Conservation (phyloP, 2,888 invertebrate genomes). For the Troilus luridus region DNA sequence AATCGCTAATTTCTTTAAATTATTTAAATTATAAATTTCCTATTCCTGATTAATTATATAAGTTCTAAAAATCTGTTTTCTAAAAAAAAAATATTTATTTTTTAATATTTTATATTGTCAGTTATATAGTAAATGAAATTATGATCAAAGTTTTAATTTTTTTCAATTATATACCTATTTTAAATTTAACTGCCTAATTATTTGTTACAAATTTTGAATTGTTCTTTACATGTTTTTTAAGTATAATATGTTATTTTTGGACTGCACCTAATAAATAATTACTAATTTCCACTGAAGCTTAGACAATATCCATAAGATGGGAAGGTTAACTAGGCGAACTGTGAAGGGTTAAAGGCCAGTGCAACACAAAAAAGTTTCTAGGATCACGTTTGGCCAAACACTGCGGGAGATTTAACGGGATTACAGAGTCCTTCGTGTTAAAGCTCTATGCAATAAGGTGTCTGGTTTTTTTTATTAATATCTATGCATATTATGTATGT, state of each 20-base stretch:
- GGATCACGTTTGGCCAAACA: neutral
- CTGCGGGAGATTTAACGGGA: conserved; percentile 12
- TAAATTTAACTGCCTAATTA: neutral
- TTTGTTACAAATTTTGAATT: neutral
- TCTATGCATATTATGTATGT: no score
- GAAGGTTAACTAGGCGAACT: neutral
- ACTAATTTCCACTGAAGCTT: neutral
- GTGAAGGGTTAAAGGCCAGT: neutral
- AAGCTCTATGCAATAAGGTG: neutral
- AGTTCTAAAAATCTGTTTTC: no score
- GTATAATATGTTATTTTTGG: no score
- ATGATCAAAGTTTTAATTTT: neutral
- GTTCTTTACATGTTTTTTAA: no score
- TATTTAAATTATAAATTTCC: no score
- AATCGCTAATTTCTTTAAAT: no score
- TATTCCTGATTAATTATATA: no score
- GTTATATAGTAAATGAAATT: no score
- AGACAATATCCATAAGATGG: neutral
- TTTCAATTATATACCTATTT: neutral
- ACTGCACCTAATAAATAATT: neutral
- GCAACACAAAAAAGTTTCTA: neutral
- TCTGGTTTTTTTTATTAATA: no score
- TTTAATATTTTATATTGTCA: no score
- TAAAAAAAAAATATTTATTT: no score
- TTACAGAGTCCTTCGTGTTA: neutral